These are phyloP conservation scores for Pipistrellus kuhlii DNA, from an alignment of 2,797 vertebrate genomes.

Conservation along the genomic window DNA sequence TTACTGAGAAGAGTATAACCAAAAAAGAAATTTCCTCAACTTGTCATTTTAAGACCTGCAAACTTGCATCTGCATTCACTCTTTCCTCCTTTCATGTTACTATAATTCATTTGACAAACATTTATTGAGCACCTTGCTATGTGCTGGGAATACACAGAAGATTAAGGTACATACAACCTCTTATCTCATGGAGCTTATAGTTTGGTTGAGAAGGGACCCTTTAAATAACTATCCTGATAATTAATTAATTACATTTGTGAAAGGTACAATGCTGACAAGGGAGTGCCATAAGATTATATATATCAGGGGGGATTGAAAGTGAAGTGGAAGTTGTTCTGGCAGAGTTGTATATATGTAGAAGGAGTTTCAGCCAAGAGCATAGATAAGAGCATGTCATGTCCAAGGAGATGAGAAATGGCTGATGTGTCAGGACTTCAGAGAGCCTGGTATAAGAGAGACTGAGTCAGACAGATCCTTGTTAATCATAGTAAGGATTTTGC, in stretches of 20 bases:
- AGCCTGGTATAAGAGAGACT: background rate
- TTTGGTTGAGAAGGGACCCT: background rate
- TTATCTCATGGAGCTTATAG: background rate
- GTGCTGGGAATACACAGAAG: background rate
- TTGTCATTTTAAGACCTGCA: background rate
- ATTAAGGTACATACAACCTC: background rate
- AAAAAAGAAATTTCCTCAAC: background rate
- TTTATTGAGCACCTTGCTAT: background rate
- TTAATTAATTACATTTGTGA: slow-evolving; percentile 33
- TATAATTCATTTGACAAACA: background rate
- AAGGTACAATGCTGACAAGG: background rate
- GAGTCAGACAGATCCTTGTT: background rate
- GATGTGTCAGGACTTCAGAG: background rate
- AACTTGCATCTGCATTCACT: background rate
- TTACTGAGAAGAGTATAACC: background rate
- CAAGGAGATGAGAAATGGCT: background rate
- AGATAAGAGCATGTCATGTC: background rate
- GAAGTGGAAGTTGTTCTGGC: background rate
- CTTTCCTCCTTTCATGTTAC: background rate
- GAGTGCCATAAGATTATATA: background rate
- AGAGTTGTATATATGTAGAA: background rate
- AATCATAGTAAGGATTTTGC: background rate
- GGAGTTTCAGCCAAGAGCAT: background rate
- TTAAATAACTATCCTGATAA: slow-evolving; percentile 16
- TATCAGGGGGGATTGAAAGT: background rate